These are phyloP conservation scores for Eumerus sabulonum DNA, from an alignment of 2,888 invertebrate species.

Conservation along the genomic window DNA sequence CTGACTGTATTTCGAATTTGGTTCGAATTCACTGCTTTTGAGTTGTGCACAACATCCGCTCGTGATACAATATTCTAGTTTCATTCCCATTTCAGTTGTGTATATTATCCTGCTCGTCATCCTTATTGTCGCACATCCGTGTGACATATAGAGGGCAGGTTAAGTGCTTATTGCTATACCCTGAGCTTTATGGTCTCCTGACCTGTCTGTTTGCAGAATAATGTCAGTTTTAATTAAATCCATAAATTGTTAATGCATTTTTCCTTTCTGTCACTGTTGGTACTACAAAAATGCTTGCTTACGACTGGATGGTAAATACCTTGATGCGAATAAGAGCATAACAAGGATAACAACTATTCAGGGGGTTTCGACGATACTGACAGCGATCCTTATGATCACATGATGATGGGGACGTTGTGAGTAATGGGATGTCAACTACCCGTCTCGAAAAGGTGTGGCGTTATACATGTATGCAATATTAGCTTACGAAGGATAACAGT, in stretches of 20 bases:
- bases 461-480: slow-evolving; percentile 48
- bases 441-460: slow-evolving; percentile 40
- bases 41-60: neutral
- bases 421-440: slow-evolving; percentile 14
- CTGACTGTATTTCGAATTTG: slow-evolving; percentile 16
- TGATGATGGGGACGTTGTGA: slow-evolving; percentile 12
- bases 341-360: too few relatives aligned
- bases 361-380: neutral
- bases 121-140: slow-evolving; percentile 5
- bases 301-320: neutral
- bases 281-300: neutral
- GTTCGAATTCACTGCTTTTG: neutral
- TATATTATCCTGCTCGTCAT: slow-evolving; percentile 3
- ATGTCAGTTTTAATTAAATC: slow-evolving; percentile 57
- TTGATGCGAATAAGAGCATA: too few relatives aligned
- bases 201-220: slow-evolving; percentile 1
- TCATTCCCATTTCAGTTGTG: neutral
- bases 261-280: slow-evolving; percentile 10
- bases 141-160: slow-evolving; percentile 23
- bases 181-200: slow-evolving; percentile 1
- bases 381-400: slow-evolving; percentile 27
- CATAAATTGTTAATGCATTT: slow-evolving; percentile 55
- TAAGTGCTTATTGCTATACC: slow-evolving; percentile 30
- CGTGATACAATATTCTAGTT: slow-evolving; percentile 3
- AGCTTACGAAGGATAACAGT: slow-evolving; percentile 43